Percentiles rank a stretch among this genome's conserved stretches.
Conservation (phyloP, 2,888 invertebrate genomes). For the Elegia similella region DNA sequence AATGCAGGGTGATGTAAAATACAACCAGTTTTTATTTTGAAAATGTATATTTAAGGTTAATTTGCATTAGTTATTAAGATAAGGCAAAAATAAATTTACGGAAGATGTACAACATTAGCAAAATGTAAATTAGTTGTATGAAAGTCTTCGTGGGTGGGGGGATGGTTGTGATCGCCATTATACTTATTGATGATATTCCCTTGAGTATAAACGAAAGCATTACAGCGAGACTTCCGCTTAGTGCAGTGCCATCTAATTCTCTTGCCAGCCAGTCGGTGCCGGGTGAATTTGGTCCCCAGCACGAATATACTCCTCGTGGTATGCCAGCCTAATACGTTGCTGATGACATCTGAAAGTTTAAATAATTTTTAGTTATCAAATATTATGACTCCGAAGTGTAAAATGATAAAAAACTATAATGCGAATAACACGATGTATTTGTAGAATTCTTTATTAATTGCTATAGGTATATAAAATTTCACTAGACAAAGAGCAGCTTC, state of each 20-base stretch:
- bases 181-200: constrained; percentile 5
- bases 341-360: background rate
- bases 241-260: background rate
- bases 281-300: background rate
- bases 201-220: background rate
- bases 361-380: no score
- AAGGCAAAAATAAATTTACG: background rate
- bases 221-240: constrained; percentile 4
- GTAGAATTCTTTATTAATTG: no score
- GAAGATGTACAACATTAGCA: background rate
- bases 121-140: background rate
- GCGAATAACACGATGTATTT: no score
- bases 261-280: background rate
- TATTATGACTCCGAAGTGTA: no score
- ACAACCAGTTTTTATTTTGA: background rate
- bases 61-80: no score
- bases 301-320: background rate
- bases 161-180: constrained; percentile 18
- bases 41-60: background rate
- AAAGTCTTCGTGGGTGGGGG: background rate
- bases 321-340: background rate
- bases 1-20: no score
- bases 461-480: no score
- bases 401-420: no score
- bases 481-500: no score